phyloP scores from a whole-genome alignment of 2,797 vertebrate genomes.

The Scolopax rusticola region DNA sequence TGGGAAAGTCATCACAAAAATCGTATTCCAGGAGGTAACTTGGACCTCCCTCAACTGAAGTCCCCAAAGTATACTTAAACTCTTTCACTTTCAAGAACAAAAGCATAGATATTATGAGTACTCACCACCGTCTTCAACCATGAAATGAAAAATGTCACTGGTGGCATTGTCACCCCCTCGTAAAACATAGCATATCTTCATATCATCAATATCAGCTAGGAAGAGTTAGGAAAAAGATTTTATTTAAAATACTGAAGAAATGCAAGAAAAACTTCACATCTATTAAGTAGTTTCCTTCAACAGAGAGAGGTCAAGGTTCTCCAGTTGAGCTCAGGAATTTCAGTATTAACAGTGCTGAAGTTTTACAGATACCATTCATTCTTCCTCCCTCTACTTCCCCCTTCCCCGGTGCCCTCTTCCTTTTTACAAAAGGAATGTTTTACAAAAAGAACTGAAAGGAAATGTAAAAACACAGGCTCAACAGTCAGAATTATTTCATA shows the following conservation, averaged over 20 bases:
- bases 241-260: background rate
- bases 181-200: constrained; percentile 94
- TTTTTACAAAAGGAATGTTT: too few species aligned
- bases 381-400: background rate
- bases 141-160: constrained; percentile 92
- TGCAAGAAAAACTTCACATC: background rate
- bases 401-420: background rate
- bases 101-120: constrained; percentile 4
- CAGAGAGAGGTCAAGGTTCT: background rate
- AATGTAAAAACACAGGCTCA: background rate
- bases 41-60: background rate
- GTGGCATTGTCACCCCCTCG: constrained; percentile 85
- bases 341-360: background rate
- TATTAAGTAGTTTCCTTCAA: background rate
- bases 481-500: background rate
- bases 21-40: background rate
- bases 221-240: constrained; percentile 38
- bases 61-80: background rate
- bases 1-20: background rate
- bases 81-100: background rate
- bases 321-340: background rate
- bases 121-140: constrained; percentile 92
- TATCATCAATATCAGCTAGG: constrained; percentile 93
- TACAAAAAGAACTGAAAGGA: background rate
- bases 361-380: background rate